Evolutionary conservation across 2,113 vertebrate species (phyloP), one percentile per base, ranked within the genome.

Genomic region (Lophius piscatorius): DNA sequence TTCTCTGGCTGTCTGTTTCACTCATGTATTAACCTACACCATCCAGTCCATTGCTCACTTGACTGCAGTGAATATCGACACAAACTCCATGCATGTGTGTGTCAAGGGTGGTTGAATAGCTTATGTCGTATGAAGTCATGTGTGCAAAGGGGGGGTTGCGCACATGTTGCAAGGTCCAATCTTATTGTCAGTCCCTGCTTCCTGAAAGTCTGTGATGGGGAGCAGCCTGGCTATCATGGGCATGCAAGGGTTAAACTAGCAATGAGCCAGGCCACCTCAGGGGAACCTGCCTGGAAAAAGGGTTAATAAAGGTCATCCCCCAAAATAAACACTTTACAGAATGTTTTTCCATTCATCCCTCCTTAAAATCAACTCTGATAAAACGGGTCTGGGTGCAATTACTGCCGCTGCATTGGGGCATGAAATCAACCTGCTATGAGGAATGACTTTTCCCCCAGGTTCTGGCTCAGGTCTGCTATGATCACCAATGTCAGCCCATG

Each of bases 291-390:
- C 86, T 89, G 91, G 92, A 92, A 94, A 93, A 91, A 91, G 90
- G 97, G 95, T 98, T 98, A 96, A 98, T 97, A 96, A 96, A 97
- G 95, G 96, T 94, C 94, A 86, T 76, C 82, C 87, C 82, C 93
- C 93, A 95, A 98, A 96, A 94, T 95, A 98, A 97, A 97, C 94
- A 95, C 94, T 94, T 95, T 95, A 94, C 93, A 92, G 91, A 95
- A 95, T 93, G 93, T 94, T 94, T 94, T 92, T 89, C 66, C 93
- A 94, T 96, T 94, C 91, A 94, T 94, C 92, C 93, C 92, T 94
- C 92, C 90, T 92, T 93, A 95, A 97, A 98, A 98, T 94, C 95
- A 96, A 94, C 92, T 93, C 82, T 91, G 95, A 96, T 95, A 96
- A 96, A 96, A 89, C 23, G 83, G 92, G 93, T 92, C 94, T 95